Evolutionary conservation across 2,888 invertebrate genomes (phyloP), one percentile per base, ranked within the genome.

Genomic region (Eristalinus aeneus): DNA sequence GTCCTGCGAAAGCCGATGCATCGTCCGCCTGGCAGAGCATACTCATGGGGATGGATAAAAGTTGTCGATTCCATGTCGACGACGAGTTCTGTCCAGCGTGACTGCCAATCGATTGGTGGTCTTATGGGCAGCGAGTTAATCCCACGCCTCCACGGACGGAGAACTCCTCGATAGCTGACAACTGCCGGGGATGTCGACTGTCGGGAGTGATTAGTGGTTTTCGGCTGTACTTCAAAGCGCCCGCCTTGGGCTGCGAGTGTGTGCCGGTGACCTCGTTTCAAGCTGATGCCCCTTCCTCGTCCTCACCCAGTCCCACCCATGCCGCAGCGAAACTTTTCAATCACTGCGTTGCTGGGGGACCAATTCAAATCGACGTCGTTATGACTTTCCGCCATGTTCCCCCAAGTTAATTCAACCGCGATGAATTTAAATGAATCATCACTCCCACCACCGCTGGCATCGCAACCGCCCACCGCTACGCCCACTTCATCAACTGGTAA

Each of bases 401-500:
- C 60, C 20, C 60, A 27, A 71, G 69, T 79, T 79, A 79, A 79
- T 74, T 78, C 74, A 84, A 79, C 83, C 69, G 65, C 69, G 69
- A 79, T 79, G 74, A 79, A 84, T 84, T 84, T 71, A 69, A 84
- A 84, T 84, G 79, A 71, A 69, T 69, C 63, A 53, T 5, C 54
- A 58, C 9, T 36, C 16, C 31, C 46, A 31, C 69, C 56, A 56
- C 4, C 11, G 31, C 32, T 1, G 27, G 5, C 27, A 27, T 27
- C 27, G 5, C 27, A 27, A 9, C 20, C 12, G 9, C 12, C 1
- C 16, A 39, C 39, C 23, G 11, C 20, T 1, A 6, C 39, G n/a
- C 39, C 12, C n/a, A 16, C 39, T 34, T 34, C 46, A n/a, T 16
- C 16, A 8, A 8, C 9, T 16, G 46, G 16, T 46, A 46, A 46